Conservation (phyloP, 2,113 vertebrate genomes). For the Thomomys bottae region DNA sequence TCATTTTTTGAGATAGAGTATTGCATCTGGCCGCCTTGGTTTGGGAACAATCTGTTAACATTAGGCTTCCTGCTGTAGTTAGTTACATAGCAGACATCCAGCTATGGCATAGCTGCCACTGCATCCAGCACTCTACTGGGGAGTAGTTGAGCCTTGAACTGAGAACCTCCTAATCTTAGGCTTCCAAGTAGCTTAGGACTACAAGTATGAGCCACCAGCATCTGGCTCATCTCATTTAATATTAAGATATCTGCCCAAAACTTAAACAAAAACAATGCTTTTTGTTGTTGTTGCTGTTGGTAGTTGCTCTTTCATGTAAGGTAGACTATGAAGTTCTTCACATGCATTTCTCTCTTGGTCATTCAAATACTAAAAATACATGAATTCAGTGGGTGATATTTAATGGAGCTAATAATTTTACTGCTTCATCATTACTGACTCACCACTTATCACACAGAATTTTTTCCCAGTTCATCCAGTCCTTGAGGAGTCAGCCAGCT, state of each 20-base stretch:
- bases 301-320: conserved; percentile 6
- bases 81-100: no score
- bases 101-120: no score
- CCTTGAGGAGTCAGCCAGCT: background rate
- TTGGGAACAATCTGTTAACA: no score
- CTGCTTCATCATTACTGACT: background rate
- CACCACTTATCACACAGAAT: background rate
- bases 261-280: background rate
- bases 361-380: background rate
- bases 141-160: no score
- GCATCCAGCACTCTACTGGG: no score
- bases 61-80: no score
- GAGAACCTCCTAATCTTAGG: no score
- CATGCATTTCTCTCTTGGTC: background rate
- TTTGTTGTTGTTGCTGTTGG: background rate
- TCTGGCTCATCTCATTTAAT: no score
- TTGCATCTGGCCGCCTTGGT: no score
- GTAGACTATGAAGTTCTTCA: background rate
- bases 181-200: no score
- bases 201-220: no score
- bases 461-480: background rate
- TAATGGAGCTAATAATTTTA: background rate
- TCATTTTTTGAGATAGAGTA: no score
- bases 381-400: background rate
- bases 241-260: background rate